Base-by-base conservation (phyloP, 2,888 invertebrate species). In the Tridacna gigas region DNA sequence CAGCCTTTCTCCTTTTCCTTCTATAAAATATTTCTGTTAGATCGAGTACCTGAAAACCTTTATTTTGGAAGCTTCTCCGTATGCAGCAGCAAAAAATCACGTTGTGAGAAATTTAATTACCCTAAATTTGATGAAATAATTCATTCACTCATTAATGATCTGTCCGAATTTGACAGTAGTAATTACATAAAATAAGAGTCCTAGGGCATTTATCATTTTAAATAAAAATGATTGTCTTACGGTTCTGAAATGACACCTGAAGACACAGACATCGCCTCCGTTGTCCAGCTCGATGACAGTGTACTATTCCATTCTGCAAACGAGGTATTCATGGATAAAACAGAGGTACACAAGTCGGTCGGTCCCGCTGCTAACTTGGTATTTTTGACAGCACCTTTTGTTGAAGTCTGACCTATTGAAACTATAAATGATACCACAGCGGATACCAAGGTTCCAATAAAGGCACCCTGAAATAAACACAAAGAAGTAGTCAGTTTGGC, bases 361-460 rank as follows among this genome's bases (percentile, higher is more conserved):
- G 89, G 86, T 2, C 80, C 89, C 11, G 86, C 63, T 3, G 89
- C 83, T 25, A 90, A 82, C 37, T 66, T 83, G 7, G 83, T 82
- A 56, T 89, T 79, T 37, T 82, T 88, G 4, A 85, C 81, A 0
- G 86, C 45, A 47, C 86, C 86, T 37, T 73, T 63, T 0, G 89
- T 88, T 12, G 76, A 73, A 48, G 82, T 88, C 77, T 86, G 87
- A 11, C 89, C 89, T 5, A 83, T 73, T 5, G 78, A 69, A 15
- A 89, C 69, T 65, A 78, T 78, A 22, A 84, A 83, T 18, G 87
- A 80, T 1, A 81, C 28, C 0, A 79, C 56, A 11, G 82, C 74
- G 25, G 87, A 84, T 25, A 83, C 20, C 13, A 87, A 20, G 18
- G 79, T 77, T 22, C 84, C 85, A 5, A 77, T 61, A 9, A 89